These are phyloP conservation scores for Mythimna impura DNA, from an alignment of 2,888 invertebrate species.

Conservation along the genomic window DNA sequence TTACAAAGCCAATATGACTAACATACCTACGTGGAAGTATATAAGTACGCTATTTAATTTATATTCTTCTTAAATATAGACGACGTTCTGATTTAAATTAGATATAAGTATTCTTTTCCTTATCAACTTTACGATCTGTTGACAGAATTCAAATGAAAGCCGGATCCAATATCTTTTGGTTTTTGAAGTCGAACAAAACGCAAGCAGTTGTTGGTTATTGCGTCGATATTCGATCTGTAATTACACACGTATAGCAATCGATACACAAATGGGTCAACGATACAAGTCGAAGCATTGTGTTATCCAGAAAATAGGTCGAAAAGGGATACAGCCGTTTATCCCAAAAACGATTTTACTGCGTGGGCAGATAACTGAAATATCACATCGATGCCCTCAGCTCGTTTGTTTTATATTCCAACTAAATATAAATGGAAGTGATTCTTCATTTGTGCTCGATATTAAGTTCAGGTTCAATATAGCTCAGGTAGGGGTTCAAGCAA, in stretches of 20 bases:
- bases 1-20: slow-evolving; percentile 4
- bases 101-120: neutral
- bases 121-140: neutral
- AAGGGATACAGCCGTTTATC: slow-evolving; percentile 64
- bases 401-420: slow-evolving; percentile 39
- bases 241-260: slow-evolving; percentile 46
- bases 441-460: slow-evolving; percentile 4
- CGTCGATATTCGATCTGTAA: slow-evolving; percentile 30
- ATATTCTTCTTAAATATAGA: neutral
- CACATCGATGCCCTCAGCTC: slow-evolving; percentile 30
- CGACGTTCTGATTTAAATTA: neutral
- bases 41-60: neutral
- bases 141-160: neutral
- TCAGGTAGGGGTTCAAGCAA: neutral
- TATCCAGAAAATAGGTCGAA: slow-evolving; percentile 67
- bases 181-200: neutral
- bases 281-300: slow-evolving; percentile 51
- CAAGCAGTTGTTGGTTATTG: neutral
- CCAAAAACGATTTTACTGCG: slow-evolving; percentile 52
- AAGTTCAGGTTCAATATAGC: slow-evolving; percentile 18
- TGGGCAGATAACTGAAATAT: slow-evolving; percentile 51
- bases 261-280: slow-evolving; percentile 52
- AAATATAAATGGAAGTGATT: slow-evolving; percentile 40
- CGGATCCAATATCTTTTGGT: neutral
- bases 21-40: neutral